These are phyloP conservation scores for Lepidurus apus DNA, from an alignment of 1,140 invertebrate species.

Conservation along the genomic window DNA sequence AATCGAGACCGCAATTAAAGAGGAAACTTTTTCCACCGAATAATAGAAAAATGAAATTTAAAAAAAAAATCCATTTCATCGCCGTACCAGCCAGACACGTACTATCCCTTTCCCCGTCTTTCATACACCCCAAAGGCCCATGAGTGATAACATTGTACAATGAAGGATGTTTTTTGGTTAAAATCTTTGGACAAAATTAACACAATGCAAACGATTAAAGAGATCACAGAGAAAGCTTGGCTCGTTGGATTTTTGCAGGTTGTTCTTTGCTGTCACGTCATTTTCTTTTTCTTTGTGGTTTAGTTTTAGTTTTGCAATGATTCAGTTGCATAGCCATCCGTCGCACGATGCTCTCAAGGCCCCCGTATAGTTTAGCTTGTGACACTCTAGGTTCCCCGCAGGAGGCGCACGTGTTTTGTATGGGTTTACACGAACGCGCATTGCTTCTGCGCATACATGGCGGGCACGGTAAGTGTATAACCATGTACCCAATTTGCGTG, in stretches of 20 bases:
- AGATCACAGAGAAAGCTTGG: constrained; percentile 21
- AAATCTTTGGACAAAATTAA: not conserved
- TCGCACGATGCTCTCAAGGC: not conserved
- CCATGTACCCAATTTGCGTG: too few species aligned
- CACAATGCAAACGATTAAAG: constrained; percentile 2
- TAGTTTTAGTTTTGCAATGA: not conserved
- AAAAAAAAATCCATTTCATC: not conserved
- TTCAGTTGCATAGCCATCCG: not conserved
- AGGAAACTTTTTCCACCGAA: not conserved
- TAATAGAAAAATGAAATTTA: not conserved
- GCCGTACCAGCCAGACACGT: not conserved
- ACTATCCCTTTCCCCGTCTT: not conserved
- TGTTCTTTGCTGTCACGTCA: not conserved
- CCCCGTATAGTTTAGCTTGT: not conserved
- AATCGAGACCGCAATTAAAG: not conserved
- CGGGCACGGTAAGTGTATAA: too few species aligned
- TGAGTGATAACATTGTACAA: constrained; percentile 14
- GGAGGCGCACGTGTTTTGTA: too few species aligned
- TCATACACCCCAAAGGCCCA: not conserved
- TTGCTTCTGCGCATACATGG: too few species aligned
- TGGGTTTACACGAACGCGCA: too few species aligned
- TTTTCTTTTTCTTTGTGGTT: too few species aligned
- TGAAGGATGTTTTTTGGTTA: not conserved
- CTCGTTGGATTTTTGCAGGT: constrained; percentile 15
- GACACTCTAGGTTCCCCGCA: too few species aligned